Base-by-base conservation (phyloP, 23 tunicate genomes). In the Halocynthia aurantium region DNA sequence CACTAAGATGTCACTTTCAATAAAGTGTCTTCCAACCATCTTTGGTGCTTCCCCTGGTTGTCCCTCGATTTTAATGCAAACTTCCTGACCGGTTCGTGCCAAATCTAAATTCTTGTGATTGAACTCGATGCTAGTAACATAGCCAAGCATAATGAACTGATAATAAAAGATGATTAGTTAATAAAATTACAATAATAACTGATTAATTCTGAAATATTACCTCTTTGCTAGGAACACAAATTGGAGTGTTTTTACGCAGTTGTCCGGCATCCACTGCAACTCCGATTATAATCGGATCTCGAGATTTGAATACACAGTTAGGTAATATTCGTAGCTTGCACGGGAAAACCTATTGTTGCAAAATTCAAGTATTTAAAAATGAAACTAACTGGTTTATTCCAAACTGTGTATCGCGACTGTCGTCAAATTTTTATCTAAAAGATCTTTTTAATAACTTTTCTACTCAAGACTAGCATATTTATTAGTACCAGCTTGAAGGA, bases 21-120 rank as follows among this genome's bases (percentile, higher is more conserved):
- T 86, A 63, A 93, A 93, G 72, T 93, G 98, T 21, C 98, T 83
- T 10, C 98, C 98, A 61, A 93, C 94, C 98, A 93, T 93, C 76
- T 93, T 93, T 44, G 98, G 98, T 49, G 98, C 87, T 54, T 93
- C 98, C 10, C 98, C 98, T 5, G 89, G 94, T 6, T 85, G 53
- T n/a, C 81, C 84, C 51, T 93, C 98, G 53, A 93, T 87, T 85
- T 87, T 93, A 52, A 93, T 84, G 81, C 98, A 93, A 77, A 93
- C 98, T 71, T 93, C 98, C 53, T 93, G 87, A 5, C 88, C 80
- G 12, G 65, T 86, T 40, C 93, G 75, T 6, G 98, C 98, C 0
- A 85, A 55, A 6, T 93, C 98, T n/a, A 93, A 75, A n/a, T 85
- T 62, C 53, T 93, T 93, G 62, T 87, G 89, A 60, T 87, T 87